These are phyloP conservation scores for Micropoecilia bifurca DNA, from an alignment of 2,797 vertebrate species.

Conservation along the genomic window DNA sequence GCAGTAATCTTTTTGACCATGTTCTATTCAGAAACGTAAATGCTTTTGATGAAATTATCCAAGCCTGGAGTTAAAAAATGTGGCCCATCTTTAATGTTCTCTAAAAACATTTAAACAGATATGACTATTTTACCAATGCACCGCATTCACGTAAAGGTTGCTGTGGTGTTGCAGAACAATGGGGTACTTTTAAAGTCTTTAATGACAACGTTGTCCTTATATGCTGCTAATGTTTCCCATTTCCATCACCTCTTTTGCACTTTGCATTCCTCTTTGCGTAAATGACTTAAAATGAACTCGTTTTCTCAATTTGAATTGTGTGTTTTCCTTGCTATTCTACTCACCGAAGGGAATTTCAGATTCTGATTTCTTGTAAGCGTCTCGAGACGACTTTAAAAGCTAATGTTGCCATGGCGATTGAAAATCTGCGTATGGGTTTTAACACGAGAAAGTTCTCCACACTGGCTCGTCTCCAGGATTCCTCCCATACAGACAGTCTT, in stretches of 20 bases:
- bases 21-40: background rate
- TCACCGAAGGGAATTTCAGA: background rate
- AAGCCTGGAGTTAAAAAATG: background rate
- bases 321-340: background rate
- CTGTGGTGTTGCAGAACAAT: background rate
- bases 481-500: conserved; percentile 16
- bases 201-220: background rate
- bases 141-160: background rate
- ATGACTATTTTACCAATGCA: background rate
- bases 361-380: background rate
- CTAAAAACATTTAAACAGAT: background rate
- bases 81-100: background rate
- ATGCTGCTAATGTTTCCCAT: background rate
- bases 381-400: background rate
- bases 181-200: background rate
- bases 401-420: background rate
- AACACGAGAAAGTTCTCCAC: conserved; percentile 20
- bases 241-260: background rate
- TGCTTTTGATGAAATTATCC: background rate
- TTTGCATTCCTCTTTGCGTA: background rate
- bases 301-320: background rate
- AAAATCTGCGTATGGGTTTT: conserved; percentile 13
- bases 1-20: background rate
- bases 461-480: conserved; percentile 18
- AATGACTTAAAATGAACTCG: background rate